A percentile compares a stretch with the other conserved stretches of the same genome.
phyloP scores from a whole-genome alignment of 2,888 invertebrate species.

The Acleris cristana region DNA sequence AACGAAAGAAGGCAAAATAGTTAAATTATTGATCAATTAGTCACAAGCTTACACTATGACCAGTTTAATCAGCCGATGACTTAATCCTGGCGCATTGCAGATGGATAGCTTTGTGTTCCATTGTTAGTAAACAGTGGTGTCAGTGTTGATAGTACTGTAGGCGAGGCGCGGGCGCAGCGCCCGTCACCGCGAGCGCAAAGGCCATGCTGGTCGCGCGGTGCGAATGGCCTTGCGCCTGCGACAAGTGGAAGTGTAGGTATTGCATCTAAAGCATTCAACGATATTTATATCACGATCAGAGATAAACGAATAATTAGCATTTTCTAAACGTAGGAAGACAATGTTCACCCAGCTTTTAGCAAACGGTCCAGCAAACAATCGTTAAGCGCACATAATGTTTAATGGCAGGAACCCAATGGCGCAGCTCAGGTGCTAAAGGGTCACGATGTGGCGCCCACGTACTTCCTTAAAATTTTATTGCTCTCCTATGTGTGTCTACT shows the following conservation, averaged over 20 bases:
- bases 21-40: not conserved
- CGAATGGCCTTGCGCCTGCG: constrained; percentile 63
- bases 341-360: constrained; percentile 19
- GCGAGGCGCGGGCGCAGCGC: constrained; percentile 51
- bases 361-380: constrained; percentile 12
- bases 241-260: constrained; percentile 65
- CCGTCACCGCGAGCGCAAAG: constrained; percentile 67
- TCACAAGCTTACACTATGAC: constrained; percentile 4
- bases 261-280: constrained; percentile 32
- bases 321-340: constrained; percentile 17
- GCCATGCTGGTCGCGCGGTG: constrained; percentile 55
- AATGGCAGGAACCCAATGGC: constrained; percentile 15
- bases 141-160: constrained; percentile 21
- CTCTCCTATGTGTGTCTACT: constrained; percentile 8
- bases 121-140: constrained; percentile 52
- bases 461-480: constrained; percentile 23
- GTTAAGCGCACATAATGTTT: constrained; percentile 22
- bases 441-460: constrained; percentile 19
- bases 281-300: constrained; percentile 30
- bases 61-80: constrained; percentile 10
- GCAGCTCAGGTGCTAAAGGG: constrained; percentile 23
- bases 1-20: too few species aligned
- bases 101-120: constrained; percentile 34
- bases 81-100: constrained; percentile 2
- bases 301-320: constrained; percentile 25